Conservation (phyloP, 1,140 invertebrate genomes). For the Solenopsis fugax region DNA sequence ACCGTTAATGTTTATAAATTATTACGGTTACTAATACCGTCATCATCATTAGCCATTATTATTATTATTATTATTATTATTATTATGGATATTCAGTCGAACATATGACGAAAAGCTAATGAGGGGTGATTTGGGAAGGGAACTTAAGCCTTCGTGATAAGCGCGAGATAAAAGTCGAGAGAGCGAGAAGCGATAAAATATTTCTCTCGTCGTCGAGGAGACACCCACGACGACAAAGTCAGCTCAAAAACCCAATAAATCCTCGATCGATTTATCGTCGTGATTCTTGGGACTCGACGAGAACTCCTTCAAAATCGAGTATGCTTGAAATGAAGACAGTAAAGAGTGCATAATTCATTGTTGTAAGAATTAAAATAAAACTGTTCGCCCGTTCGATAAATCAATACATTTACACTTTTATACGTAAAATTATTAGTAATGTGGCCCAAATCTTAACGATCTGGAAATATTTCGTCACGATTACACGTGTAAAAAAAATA, state of each 20-base stretch:
- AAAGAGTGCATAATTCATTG: neutral
- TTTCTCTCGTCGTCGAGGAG: slow-evolving; percentile 55
- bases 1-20: slow-evolving; percentile 19
- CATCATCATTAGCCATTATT: neutral
- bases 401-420: slow-evolving; percentile 1
- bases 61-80: slow-evolving; percentile 28
- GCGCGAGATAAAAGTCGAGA: slow-evolving; percentile 43
- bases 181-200: slow-evolving; percentile 48
- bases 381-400: neutral
- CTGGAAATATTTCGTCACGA: neutral
- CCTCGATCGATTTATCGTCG: neutral
- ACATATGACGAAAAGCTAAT: slow-evolving; percentile 42
- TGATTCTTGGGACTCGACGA: neutral
- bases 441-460: neutral
- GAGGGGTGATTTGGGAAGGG: neutral
- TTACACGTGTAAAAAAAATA: too few species aligned
- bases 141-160: slow-evolving; percentile 31
- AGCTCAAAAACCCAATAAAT: slow-evolving; percentile 32
- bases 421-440: neutral
- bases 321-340: neutral
- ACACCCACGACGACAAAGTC: slow-evolving; percentile 40
- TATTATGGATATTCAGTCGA: slow-evolving; percentile 22
- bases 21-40: slow-evolving; percentile 25
- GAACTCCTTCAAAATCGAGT: neutral
- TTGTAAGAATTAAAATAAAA: neutral